These are phyloP conservation scores for Jordanella pulchra DNA, from an alignment of 2,797 vertebrate genomes.

Conservation along the genomic window DNA sequence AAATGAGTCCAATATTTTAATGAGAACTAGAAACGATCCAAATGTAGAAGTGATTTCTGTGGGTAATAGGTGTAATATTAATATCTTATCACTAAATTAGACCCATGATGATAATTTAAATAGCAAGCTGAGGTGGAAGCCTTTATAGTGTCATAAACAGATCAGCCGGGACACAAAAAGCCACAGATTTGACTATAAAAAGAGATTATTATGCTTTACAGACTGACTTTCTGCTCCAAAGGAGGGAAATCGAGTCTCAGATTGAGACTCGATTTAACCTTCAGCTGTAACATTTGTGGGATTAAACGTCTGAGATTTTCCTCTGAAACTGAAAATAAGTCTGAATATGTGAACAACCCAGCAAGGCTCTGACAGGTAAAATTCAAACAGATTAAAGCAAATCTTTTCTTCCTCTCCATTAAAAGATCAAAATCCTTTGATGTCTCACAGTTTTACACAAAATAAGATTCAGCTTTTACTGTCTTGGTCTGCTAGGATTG, in stretches of 20 bases:
- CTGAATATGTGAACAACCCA: not conserved
- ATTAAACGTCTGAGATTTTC: too few species aligned
- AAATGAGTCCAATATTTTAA: conserved; percentile 8
- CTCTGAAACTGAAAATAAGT: not conserved
- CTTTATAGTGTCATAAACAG: not conserved
- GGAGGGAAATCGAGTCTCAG: too few species aligned
- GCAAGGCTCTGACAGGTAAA: not conserved
- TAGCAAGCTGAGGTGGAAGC: not conserved
- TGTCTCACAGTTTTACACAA: not conserved
- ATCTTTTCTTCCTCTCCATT: not conserved
- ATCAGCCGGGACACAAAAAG: not conserved
- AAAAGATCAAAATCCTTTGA: not conserved
- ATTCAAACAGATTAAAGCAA: not conserved
- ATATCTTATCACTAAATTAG: not conserved
- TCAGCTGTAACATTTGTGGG: too few species aligned
- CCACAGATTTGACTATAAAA: not conserved
- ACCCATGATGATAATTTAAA: not conserved
- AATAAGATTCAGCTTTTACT: too few species aligned
- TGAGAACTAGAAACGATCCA: not conserved
- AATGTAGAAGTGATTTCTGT: conserved; percentile 4
- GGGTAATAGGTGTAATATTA: not conserved
- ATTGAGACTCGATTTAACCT: too few species aligned
- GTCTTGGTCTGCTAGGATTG: too few species aligned
- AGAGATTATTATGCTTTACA: not conserved
- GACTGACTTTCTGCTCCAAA: not conserved